Conservation (phyloP, 1,140 invertebrate genomes). For the Goniozus legneri region DNA sequence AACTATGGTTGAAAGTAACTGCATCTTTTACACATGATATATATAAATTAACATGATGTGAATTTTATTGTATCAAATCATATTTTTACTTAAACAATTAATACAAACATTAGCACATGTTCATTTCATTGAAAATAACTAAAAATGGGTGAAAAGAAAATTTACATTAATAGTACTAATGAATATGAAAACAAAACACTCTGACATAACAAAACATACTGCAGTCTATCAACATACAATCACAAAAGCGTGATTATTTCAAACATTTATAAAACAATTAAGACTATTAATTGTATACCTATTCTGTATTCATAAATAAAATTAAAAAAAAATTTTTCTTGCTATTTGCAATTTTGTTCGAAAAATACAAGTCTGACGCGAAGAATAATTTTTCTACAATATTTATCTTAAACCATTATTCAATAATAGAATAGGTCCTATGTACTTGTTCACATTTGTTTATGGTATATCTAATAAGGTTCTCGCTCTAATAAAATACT, state of each 20-base stretch:
- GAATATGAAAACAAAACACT: background rate
- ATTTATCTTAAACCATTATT: slow-evolving; percentile 39
- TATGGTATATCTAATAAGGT: slow-evolving; percentile 46
- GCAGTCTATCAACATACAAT: slow-evolving; percentile 9
- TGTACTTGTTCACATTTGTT: slow-evolving; percentile 43
- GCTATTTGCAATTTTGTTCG: slow-evolving; percentile 31
- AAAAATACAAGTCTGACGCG: slow-evolving; percentile 49
- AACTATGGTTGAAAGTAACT: slow-evolving; percentile 4
- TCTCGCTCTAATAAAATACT: slow-evolving; percentile 40
- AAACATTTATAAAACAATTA: slow-evolving; percentile 34
- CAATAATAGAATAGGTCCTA: slow-evolving; percentile 48
- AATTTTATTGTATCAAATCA: no score
- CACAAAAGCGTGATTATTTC: slow-evolving; percentile 19
- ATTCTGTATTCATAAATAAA: slow-evolving; percentile 27
- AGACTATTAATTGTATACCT: slow-evolving; percentile 30
- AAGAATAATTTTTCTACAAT: slow-evolving; percentile 33
- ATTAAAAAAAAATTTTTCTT: slow-evolving; percentile 42
- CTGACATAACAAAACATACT: slow-evolving; percentile 16
- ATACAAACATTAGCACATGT: no score
- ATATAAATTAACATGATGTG: slow-evolving; percentile 12
- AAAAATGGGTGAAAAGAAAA: no score
- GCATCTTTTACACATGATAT: slow-evolving; percentile 8
- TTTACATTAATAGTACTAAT: no score
- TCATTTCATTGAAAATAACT: no score
- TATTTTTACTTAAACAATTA: no score